Percentiles rank a stretch among this genome's conserved stretches.
These are phyloP conservation scores for Torymus tubicola DNA, from an alignment of 2,888 invertebrate species.

Conservation along the genomic window DNA sequence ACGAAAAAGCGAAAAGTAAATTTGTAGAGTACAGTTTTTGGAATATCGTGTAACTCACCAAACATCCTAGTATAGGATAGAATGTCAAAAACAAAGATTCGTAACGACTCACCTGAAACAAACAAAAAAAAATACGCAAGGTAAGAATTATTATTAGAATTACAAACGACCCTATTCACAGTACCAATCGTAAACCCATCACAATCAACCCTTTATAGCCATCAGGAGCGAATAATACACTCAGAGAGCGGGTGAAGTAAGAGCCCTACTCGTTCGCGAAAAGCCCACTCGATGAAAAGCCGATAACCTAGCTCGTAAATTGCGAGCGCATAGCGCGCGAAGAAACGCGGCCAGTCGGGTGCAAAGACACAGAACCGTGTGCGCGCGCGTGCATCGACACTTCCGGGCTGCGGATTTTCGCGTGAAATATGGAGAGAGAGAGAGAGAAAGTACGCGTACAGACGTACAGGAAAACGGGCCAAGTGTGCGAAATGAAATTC, in stretches of 20 bases:
- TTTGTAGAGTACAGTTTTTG: no score
- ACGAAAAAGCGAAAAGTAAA: no score
- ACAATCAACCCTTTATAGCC: no score
- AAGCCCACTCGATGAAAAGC: conserved; percentile 49
- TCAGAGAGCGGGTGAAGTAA: background rate
- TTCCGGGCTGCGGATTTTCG: conserved; percentile 54
- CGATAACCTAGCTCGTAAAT: conserved; percentile 45
- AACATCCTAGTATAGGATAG: no score
- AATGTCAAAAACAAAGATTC: no score
- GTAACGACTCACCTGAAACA: no score
- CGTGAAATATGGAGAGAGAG: conserved; percentile 62
- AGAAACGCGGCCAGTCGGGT: background rate
- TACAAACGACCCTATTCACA: no score
- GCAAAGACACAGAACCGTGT: background rate
- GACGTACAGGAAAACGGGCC: conserved; percentile 32
- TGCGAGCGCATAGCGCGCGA: background rate
- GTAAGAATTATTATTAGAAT: no score
- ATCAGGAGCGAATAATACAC: no score
- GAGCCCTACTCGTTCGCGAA: background rate
- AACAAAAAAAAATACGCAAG: no score
- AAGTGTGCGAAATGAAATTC: conserved; percentile 62
- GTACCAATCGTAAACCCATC: no score
- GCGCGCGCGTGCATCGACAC: conserved; percentile 33
- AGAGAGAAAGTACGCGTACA: conserved; percentile 55
- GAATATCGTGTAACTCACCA: no score